phyloP scores from a whole-genome alignment of 1,140 invertebrate species.

The Diplogasteroides magnus region DNA sequence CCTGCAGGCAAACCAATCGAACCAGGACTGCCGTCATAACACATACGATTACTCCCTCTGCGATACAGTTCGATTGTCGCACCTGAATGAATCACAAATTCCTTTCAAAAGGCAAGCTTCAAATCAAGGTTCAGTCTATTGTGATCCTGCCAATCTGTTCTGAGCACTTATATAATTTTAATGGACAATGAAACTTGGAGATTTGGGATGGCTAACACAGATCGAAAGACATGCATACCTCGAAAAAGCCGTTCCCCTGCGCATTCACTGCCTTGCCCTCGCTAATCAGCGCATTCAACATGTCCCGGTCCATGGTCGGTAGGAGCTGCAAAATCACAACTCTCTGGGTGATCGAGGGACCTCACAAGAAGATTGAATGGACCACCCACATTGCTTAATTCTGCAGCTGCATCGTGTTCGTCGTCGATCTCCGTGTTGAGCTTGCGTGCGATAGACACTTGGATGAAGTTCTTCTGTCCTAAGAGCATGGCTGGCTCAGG shows the following conservation, averaged over 20 bases:
- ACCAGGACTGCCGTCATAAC: slow-evolving; percentile 21
- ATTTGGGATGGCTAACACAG: too few relatives aligned
- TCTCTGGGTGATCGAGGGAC: neutral
- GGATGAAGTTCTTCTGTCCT: neutral
- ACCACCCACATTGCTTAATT: slow-evolving; percentile 21
- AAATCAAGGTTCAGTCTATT: too few relatives aligned
- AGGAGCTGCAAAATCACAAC: slow-evolving; percentile 10
- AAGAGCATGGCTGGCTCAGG: neutral
- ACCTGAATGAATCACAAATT: neutral
- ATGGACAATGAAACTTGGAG: too few relatives aligned
- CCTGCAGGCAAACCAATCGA: slow-evolving; percentile 15
- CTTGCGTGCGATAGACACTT: slow-evolving; percentile 18
- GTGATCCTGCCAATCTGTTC: too few relatives aligned
- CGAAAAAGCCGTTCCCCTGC: slow-evolving; percentile 18
- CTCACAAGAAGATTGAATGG: neutral
- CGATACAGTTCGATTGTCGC: neutral
- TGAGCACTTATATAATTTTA: too few relatives aligned
- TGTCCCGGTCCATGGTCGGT: slow-evolving; percentile 18
- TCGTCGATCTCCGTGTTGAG: slow-evolving; percentile 13
- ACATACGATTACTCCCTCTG: slow-evolving; percentile 19
- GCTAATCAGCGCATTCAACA: slow-evolving; percentile 15
- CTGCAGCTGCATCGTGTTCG: slow-evolving; percentile 11
- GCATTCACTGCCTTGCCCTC: slow-evolving; percentile 17
- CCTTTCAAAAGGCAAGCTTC: too few relatives aligned
- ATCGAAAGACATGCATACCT: slow-evolving; percentile 3